Conservation (phyloP, 2,888 invertebrate species). For the Bugulina stolonifera region DNA sequence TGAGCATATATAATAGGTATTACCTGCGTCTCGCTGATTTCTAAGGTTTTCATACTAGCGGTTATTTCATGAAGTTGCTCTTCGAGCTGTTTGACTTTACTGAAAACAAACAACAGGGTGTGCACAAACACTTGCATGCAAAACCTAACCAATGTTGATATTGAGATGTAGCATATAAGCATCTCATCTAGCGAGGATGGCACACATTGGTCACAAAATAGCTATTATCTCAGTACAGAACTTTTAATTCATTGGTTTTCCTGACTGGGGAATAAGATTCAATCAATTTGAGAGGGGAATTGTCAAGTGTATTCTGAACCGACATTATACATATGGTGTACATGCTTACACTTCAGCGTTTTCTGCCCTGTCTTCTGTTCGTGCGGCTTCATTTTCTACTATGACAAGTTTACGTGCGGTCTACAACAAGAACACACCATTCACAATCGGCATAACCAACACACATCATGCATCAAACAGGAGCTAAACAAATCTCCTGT, state of each 20-base stretch:
- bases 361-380: constrained; percentile 31
- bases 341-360: constrained; percentile 31
- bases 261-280: no score
- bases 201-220: no score
- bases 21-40: constrained; percentile 44
- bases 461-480: neutral
- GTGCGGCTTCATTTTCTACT: constrained; percentile 31
- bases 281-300: no score
- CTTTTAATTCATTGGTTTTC: no score
- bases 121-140: neutral
- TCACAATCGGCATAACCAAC: no score
- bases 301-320: no score
- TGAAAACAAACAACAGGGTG: constrained; percentile 34
- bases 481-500: neutral
- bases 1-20: no score
- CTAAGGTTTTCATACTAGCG: constrained; percentile 42
- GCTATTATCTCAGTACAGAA: no score
- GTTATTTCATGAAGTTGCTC: constrained; percentile 40
- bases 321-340: no score
- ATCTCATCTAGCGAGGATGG: neutral
- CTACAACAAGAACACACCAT: constrained; percentile 29
- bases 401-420: constrained; percentile 31
- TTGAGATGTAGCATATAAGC: neutral
- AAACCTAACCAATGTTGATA: neutral
- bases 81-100: constrained; percentile 43